These are phyloP conservation scores for Psylliodes chrysocephalus DNA, from an alignment of 2,888 invertebrate species.

Conservation along the genomic window DNA sequence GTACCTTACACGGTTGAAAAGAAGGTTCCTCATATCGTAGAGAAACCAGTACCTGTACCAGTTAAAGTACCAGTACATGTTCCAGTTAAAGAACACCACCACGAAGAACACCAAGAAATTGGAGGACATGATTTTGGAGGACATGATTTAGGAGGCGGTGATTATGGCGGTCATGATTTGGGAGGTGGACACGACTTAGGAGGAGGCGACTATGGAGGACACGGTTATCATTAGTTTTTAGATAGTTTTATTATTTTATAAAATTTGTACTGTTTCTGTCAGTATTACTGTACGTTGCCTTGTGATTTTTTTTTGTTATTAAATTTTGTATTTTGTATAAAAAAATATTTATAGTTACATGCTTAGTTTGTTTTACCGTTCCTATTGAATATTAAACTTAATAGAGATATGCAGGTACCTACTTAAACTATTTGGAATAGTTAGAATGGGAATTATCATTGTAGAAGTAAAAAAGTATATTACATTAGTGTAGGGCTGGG, in stretches of 20 bases:
- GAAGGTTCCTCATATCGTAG: conserved; percentile 59
- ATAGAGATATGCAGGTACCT: no score
- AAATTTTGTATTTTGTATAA: conserved; percentile 50
- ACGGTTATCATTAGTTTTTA: conserved; percentile 44
- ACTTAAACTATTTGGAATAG: no score
- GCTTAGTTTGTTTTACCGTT: no score
- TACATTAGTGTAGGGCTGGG: no score
- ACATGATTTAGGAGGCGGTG: conserved; percentile 46
- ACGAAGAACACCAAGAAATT: conserved; percentile 40
- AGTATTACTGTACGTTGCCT: conserved; percentile 55
- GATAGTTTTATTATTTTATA: conserved; percentile 34
- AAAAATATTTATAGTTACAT: conserved; percentile 6
- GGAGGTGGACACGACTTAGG: conserved; percentile 43
- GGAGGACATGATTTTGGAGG: conserved; percentile 46
- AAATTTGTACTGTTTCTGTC: conserved; percentile 49
- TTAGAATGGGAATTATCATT: no score
- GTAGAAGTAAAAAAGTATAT: no score
- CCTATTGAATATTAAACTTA: no score
- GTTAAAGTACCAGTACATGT: conserved; percentile 77
- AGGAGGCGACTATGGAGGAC: conserved; percentile 27
- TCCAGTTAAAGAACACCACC: conserved; percentile 62
- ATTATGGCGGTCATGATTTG: conserved; percentile 46
- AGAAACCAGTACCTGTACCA: conserved; percentile 74
- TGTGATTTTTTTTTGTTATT: conserved; percentile 54
- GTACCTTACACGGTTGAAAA: conserved; percentile 70